Base-by-base conservation (phyloP, 2,797 vertebrate species). In the Aulostomus chinensis region DNA sequence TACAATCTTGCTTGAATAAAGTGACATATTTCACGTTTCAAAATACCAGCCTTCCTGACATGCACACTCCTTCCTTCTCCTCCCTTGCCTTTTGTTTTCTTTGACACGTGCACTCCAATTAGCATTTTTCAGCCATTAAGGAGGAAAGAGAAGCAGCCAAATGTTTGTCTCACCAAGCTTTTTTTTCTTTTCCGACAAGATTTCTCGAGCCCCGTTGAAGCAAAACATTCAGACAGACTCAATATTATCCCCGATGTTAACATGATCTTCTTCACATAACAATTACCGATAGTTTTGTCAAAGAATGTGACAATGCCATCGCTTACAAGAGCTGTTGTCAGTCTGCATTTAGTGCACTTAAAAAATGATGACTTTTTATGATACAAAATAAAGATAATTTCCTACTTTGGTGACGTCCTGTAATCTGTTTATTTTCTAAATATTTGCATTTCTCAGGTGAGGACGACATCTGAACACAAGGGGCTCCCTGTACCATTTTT, bases 121-220 rank as follows among this genome's bases (percentile, higher is more conserved):
- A 91, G 85, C 87, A 91, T 87, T 89, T 90, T 86, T 63, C 82
- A 78, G 58, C 86, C 82, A 87, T 89, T 88, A 89, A 86, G 81
- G 63, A 74, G 78, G 68, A 82, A 76, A 63, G 62, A 71, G 74
- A 80, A 76, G 69, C 73, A 75, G 68, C n/a, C n/a, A n/a, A n/a
- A n/a, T n/a, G 83, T 87, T 89, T 88, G 81, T 81, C 67, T 83
- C 70, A 78, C 65, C 39, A 9, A 70, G 68, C 62, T 78, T 49
- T 57, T 46, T 65, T 8, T 8, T 4, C 22, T 8, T 8, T 57
- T 48, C 76, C 50, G 41, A 56, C 72, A 60, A 59, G 71, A 80
- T 59, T 78, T 73, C 68, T 66, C 64, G 52, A 66, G 46, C 50
- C 22, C 30, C 13, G 3, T 12, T 13, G 10, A 12, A 17, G 9